Base-by-base conservation (phyloP, 2,888 invertebrate species). In the Thera obeliscata region DNA sequence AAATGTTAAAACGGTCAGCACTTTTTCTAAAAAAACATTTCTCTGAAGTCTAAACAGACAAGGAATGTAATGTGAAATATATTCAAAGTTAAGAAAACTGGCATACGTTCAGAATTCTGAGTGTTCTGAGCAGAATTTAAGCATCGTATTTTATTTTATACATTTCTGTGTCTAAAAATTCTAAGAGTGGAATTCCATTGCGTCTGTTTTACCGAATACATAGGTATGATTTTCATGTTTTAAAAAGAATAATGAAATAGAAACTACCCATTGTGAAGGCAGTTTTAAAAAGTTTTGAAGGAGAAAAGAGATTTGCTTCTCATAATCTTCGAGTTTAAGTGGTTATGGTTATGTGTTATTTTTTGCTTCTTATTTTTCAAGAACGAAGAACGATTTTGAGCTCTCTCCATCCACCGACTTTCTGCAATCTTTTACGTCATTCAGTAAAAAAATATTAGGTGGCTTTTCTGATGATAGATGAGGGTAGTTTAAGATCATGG, bases 61-160 rank as follows among this genome's bases (percentile, higher is more conserved):
- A 8, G 1, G 54, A 35, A 54, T 54, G 33, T 46, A 33, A 41
- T 54, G 46, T 58, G n/a, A 64, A 58, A 54, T 64, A 58, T 64
- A 58, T 64, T 64, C 54, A 58, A 64, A 64, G 46, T 54, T 64
- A 54, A 48, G 48, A 62, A 57, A 64, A 64, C 64, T 54, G 61
- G 61, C 35, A 54, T 54, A 50, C 52, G 48, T 46, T 55, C 54
- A 9, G 57, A 64, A 50, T 52, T 9, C 8, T 6, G 43, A 59
- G 38, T 59, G 7, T 54, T 48, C 22, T 33, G 11, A 54, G 52
- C 12, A 50, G 41, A 49, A 12, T 46, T 56, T 56, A 36, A 36
- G 7, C 46, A 59, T 58, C n/a, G 0, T 55, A 38, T 54, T 59
- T 38, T 7, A 38, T 52, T 64, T 22, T 58, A 57, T 58, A 50